These are phyloP conservation scores for Chroicocephalus ridibundus DNA, from an alignment of 2,113 vertebrate genomes.

Conservation along the genomic window DNA sequence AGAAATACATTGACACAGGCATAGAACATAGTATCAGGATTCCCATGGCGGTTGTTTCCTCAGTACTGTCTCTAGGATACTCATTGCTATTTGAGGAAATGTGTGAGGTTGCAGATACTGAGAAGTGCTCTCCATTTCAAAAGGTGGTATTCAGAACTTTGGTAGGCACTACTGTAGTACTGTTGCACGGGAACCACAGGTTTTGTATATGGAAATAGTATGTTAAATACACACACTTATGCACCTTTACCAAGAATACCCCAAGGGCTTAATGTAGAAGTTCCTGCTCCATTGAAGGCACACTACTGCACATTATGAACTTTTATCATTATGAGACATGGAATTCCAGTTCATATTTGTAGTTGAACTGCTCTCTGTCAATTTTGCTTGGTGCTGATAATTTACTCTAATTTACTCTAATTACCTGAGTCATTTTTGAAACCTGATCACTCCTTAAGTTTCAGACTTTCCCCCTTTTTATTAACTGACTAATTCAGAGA, in stretches of 20 bases:
- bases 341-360: not conserved
- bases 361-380: not conserved
- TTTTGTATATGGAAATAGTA: not conserved
- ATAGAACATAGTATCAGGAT: not conserved
- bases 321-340: not conserved
- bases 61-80: not conserved
- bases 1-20: not conserved
- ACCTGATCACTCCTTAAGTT: not conserved
- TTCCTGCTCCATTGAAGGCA: not conserved
- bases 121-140: not conserved
- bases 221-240: not conserved
- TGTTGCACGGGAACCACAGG: not conserved
- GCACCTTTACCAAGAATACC: not conserved
- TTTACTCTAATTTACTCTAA: not conserved
- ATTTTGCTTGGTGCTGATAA: not conserved
- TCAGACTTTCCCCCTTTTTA: not conserved
- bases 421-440: not conserved
- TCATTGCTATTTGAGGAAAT: not conserved
- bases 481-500: not conserved
- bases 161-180: not conserved
- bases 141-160: not conserved
- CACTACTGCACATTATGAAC: not conserved
- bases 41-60: not conserved
- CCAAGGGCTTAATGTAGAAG: not conserved
- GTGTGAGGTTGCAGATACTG: not conserved